Evolutionary conservation across 2,113 vertebrate genomes (phyloP).

Genomic region (Trematocara zebra): DNA sequence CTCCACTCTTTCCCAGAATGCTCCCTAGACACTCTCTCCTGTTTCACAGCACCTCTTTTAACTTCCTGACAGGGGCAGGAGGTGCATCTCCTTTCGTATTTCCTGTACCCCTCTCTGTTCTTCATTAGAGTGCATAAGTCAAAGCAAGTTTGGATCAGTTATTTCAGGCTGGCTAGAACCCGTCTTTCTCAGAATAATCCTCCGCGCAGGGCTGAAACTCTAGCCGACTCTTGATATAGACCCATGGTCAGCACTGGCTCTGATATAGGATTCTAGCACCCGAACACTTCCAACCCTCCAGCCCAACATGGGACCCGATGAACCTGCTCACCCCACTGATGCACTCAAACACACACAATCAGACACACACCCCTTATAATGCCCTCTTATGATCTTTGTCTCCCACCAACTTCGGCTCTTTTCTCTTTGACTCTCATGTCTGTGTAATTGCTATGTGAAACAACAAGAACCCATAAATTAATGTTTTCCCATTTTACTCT

Average conservation of each 20-base stretch:
- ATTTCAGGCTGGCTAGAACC: slow-evolving; percentile 65
- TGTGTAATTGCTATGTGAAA: slow-evolving; percentile 8
- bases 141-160: slow-evolving; percentile 58
- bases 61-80: slow-evolving; percentile 33
- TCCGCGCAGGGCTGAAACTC: slow-evolving; percentile 52
- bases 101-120: slow-evolving; percentile 20
- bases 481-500: slow-evolving; percentile 2
- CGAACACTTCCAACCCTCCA: slow-evolving; percentile 49
- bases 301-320: slow-evolving; percentile 59
- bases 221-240: slow-evolving; percentile 67
- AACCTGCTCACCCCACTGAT: slow-evolving; percentile 61
- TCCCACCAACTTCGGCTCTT: not conserved
- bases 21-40: slow-evolving; percentile 32
- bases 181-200: slow-evolving; percentile 69
- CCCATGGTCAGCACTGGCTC: slow-evolving; percentile 66
- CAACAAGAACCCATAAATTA: slow-evolving; percentile 10
- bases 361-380: not conserved
- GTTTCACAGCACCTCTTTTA: slow-evolving; percentile 50
- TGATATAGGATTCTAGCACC: slow-evolving; percentile 69
- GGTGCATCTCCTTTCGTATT: slow-evolving; percentile 12
- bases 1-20: slow-evolving; percentile 35
- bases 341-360: slow-evolving; percentile 9
- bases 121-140: slow-evolving; percentile 54
- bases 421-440: slow-evolving; percentile 8
- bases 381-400: slow-evolving; percentile 1